Conservation (phyloP, 2,113 vertebrate species). For the Eolophus roseicapilla region DNA sequence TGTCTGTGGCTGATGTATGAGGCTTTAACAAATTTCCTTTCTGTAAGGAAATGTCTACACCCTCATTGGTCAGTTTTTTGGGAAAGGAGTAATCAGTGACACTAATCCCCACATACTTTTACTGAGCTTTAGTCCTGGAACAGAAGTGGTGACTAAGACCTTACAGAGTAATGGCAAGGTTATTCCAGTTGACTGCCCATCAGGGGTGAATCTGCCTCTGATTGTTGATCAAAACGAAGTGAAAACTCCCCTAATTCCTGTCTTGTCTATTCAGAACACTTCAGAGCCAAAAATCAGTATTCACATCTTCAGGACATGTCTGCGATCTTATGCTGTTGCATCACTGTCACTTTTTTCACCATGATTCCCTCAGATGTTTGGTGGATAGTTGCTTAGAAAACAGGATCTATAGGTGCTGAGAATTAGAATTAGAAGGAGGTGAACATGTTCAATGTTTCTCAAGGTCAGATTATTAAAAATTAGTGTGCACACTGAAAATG, state of each 20-base stretch:
- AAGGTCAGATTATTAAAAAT: background rate
- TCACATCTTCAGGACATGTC: background rate
- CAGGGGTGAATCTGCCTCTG: background rate
- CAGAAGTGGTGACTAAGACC: background rate
- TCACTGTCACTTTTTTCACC: background rate
- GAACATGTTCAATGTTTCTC: background rate
- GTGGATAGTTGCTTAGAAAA: background rate
- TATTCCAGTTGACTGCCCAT: background rate
- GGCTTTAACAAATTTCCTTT: background rate
- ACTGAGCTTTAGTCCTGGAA: background rate
- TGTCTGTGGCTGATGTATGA: background rate
- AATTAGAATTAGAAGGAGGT: background rate
- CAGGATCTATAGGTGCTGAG: background rate
- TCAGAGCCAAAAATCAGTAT: background rate
- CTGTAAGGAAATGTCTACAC: background rate
- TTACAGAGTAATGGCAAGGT: background rate
- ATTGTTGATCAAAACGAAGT: background rate
- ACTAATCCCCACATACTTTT: background rate
- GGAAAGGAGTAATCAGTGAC: background rate
- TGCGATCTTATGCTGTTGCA: background rate
- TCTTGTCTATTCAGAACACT: background rate
- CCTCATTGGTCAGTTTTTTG: background rate
- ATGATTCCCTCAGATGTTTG: background rate
- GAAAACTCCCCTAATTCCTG: background rate
- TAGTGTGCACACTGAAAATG: background rate